Evolutionary conservation across 2,888 invertebrate species (phyloP).

Genomic region (Podabrus alpinus): DNA sequence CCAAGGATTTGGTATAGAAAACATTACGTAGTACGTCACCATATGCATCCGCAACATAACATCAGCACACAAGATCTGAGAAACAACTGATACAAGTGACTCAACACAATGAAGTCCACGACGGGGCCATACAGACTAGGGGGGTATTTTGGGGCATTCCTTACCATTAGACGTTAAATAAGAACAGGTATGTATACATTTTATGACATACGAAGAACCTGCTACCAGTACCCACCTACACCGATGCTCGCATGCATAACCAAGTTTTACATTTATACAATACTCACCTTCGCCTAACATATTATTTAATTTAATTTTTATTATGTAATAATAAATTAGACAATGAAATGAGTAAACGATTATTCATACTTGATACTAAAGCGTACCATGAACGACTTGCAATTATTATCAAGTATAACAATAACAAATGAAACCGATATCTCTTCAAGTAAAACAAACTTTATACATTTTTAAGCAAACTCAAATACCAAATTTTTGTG

Average conservation of each 20-base stretch:
- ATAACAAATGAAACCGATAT: neutral
- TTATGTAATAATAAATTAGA: neutral
- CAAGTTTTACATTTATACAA: neutral
- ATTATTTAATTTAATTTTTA: neutral
- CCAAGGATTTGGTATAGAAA: neutral
- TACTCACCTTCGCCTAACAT: neutral
- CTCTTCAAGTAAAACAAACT: too few relatives aligned
- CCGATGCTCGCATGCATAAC: neutral
- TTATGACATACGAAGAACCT: slow-evolving; percentile 29
- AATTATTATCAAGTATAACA: neutral
- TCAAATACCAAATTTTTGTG: too few relatives aligned
- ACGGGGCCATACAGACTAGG: slow-evolving; percentile 12
- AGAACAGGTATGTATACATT: slow-evolving; percentile 10
- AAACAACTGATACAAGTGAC: slow-evolving; percentile 4
- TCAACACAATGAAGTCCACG: neutral
- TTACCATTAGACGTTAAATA: slow-evolving; percentile 4
- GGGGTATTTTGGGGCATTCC: slow-evolving; percentile 9
- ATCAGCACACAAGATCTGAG: neutral
- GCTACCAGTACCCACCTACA: slow-evolving; percentile 17
- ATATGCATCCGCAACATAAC: neutral
- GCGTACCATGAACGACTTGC: neutral
- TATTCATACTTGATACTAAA: neutral
- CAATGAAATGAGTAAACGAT: neutral
- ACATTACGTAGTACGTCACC: neutral
- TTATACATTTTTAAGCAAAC: too few relatives aligned